Percentiles rank a stretch among this genome's conserved stretches.
These are phyloP conservation scores for Acyrthosiphon pisum DNA, from an alignment of 1,140 invertebrate species.

Conservation along the genomic window DNA sequence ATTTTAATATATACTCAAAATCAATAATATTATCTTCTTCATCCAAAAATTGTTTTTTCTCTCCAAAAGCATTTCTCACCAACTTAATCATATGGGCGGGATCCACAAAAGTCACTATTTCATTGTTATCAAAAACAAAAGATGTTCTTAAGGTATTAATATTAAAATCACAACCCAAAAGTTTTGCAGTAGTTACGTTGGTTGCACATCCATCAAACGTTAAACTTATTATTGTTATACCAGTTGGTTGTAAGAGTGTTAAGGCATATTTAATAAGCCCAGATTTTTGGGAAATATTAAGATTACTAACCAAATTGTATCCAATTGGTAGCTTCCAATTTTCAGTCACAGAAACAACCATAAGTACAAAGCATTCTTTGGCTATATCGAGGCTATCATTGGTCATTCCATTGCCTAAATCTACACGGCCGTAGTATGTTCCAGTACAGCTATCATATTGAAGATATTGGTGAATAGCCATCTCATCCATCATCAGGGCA, in stretches of 20 bases:
- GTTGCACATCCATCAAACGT: conserved; percentile 56
- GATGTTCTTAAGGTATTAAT: too few relatives aligned
- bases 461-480: background rate
- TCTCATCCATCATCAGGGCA: background rate
- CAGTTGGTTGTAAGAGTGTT: conserved; percentile 59
- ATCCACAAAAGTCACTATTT: too few relatives aligned
- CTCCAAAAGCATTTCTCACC: too few relatives aligned
- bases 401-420: background rate
- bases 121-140: background rate
- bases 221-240: conserved; percentile 44
- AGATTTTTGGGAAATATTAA: conserved; percentile 57
- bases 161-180: too few relatives aligned
- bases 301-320: background rate
- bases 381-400: background rate
- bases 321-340: conserved; percentile 1
- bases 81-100: too few relatives aligned
- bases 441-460: background rate
- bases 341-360: background rate
- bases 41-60: too few relatives aligned
- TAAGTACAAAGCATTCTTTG: background rate
- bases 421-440: background rate
- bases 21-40: too few relatives aligned
- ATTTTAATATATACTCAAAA: too few relatives aligned
- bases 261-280: conserved; percentile 60
- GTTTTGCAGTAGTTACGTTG: conserved; percentile 44